These are phyloP conservation scores for Platycercus adscitus DNA, from an alignment of 2,113 vertebrate species.

Conservation along the genomic window DNA sequence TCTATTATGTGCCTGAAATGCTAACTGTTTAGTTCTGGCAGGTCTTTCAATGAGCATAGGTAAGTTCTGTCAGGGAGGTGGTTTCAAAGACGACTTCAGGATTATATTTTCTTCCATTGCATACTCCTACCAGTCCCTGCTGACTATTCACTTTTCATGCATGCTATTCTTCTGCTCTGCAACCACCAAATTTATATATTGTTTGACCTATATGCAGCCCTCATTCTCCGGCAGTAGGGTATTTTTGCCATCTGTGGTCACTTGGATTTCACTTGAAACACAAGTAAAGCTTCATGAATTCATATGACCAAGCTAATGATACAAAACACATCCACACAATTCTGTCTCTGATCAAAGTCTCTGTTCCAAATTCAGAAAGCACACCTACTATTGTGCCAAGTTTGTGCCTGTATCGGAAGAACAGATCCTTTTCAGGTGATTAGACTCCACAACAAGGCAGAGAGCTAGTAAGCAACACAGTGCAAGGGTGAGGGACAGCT, in stretches of 20 bases:
- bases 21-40: background rate
- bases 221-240: background rate
- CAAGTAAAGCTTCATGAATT: background rate
- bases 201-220: background rate
- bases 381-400: background rate
- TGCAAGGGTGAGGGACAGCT: background rate
- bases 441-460: background rate
- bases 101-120: background rate
- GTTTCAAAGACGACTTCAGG: background rate
- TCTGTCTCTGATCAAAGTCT: background rate
- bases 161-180: background rate
- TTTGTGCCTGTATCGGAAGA: background rate
- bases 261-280: background rate
- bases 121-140: background rate
- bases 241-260: background rate
- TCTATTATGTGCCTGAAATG: background rate
- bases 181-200: background rate
- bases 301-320: background rate
- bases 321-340: background rate
- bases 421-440: background rate
- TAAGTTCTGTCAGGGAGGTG: background rate
- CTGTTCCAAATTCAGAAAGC: background rate
- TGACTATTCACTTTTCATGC: background rate
- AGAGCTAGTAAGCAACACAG: background rate
- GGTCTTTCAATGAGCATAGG: background rate